Base-by-base conservation (phyloP, 2,888 invertebrate species). In the Drosophila testacea region DNA sequence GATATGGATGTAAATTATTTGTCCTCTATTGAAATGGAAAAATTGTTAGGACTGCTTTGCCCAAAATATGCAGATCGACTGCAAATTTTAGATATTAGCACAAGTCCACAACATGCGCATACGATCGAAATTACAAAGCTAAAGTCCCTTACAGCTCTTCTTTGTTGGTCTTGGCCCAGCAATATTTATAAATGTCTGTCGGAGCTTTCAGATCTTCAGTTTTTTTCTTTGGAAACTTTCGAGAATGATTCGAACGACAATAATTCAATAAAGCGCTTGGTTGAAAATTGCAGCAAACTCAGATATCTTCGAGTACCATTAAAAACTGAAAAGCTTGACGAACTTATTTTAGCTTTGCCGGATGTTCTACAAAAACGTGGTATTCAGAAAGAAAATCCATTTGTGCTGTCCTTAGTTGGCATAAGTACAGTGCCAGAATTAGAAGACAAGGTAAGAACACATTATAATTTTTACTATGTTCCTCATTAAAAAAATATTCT, bases 241-340 rank as follows among this genome's bases (percentile, higher is more conserved):
- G n/a, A 5, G 5, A 52, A 71, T 7, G 27, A 16, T 27, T n/a
- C 10, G 4, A 38, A 11, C 9, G 41, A 47, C 6, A 48, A 2
- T n/a, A 41, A 42, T n/a, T 11, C n/a, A 7, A 6, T 70, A 6
- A 9, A 13, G 0, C 27, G 44, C 0, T 41, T 64, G 9, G 22
- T 71, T 13, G 6, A 42, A 4, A 42, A 13, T 10, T 71, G 52
- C n/a, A 34, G 2, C 11, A 48, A 42, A 1, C 16, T 71, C 5
- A 34, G 3, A 50, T 71, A 71, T 41, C 42, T 71, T 6, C 72
- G 72, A 0, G 4, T 71, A 6, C 72, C 65, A 5, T 39, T 39
- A 6, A 32, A 46, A 16, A 6, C 7, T 0, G 1, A 48, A 4
- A n/a, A 7, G 6, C 7, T 70, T 4, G 42, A 63, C 2, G 34